Conservation (phyloP, 2,113 vertebrate genomes). For the Pomatorhinus ruficollis region DNA sequence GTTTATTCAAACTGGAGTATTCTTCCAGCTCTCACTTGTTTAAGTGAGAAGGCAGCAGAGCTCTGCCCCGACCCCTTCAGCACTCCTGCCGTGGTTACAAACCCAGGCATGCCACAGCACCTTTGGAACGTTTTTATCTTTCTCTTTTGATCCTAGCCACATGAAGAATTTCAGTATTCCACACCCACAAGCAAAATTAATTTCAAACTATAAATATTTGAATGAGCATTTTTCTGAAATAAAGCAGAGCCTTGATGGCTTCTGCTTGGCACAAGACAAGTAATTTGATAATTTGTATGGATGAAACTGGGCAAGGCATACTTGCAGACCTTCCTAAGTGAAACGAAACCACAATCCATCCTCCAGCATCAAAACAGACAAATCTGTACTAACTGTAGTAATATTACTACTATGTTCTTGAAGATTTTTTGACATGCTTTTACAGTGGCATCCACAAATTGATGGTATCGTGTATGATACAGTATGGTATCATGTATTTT, state of each 20-base stretch:
- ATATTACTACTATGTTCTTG: background rate
- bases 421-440: background rate
- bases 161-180: background rate
- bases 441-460: background rate
- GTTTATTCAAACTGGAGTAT: background rate
- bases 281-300: background rate
- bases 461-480: background rate
- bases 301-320: background rate
- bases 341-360: background rate
- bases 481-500: background rate
- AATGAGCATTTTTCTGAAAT: background rate
- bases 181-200: background rate
- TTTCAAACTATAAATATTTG: background rate
- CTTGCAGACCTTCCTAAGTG: background rate
- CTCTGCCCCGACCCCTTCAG: background rate
- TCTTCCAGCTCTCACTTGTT: background rate
- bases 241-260: background rate
- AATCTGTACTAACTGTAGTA: background rate
- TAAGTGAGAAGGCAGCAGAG: background rate
- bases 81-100: background rate
- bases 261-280: background rate
- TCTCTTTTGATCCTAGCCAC: background rate
- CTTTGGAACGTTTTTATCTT: background rate
- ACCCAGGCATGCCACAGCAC: background rate
- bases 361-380: background rate